These are phyloP conservation scores for Calephelis nemesis DNA, from an alignment of 1,140 invertebrate genomes.

Conservation along the genomic window DNA sequence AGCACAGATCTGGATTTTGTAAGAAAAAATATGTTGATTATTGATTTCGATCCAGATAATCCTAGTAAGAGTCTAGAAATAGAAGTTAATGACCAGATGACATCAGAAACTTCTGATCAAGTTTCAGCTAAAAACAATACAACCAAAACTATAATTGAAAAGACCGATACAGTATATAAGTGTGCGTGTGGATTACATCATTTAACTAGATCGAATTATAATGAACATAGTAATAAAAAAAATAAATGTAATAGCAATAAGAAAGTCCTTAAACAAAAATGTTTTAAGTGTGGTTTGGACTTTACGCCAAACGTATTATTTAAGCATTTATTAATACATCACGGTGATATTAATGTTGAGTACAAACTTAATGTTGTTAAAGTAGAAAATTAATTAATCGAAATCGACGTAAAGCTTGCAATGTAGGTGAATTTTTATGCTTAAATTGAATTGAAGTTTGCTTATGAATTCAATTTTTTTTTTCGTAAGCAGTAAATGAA, in stretches of 20 bases:
- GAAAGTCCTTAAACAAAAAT: constrained; percentile 43
- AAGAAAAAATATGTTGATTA: constrained; percentile 39
- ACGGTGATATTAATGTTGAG: constrained; percentile 41
- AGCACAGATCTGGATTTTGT: constrained; percentile 43
- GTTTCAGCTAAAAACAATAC: constrained; percentile 16
- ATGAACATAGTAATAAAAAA: constrained; percentile 34
- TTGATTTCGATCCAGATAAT: constrained; percentile 29
- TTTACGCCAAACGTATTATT: constrained; percentile 52
- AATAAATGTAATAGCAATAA: constrained; percentile 25
- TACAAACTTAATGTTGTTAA: constrained; percentile 45
- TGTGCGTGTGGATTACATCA: constrained; percentile 55
- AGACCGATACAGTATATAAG: constrained; percentile 43
- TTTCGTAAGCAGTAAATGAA: no score
- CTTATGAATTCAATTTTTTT: no score
- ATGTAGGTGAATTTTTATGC: no score
- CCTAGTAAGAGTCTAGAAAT: constrained; percentile 6
- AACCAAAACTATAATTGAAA: constrained; percentile 20
- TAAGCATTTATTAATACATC: constrained; percentile 53
- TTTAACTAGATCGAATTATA: constrained; percentile 35
- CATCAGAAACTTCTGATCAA: constrained; percentile 13
- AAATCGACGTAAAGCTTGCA: background rate
- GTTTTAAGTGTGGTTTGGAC: constrained; percentile 50
- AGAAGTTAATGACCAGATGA: constrained; percentile 12
- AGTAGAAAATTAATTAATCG: background rate
- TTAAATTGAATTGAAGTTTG: no score